These are phyloP conservation scores for Trachelus troglodyta DNA, from an alignment of 2,888 invertebrate species.

Conservation along the genomic window DNA sequence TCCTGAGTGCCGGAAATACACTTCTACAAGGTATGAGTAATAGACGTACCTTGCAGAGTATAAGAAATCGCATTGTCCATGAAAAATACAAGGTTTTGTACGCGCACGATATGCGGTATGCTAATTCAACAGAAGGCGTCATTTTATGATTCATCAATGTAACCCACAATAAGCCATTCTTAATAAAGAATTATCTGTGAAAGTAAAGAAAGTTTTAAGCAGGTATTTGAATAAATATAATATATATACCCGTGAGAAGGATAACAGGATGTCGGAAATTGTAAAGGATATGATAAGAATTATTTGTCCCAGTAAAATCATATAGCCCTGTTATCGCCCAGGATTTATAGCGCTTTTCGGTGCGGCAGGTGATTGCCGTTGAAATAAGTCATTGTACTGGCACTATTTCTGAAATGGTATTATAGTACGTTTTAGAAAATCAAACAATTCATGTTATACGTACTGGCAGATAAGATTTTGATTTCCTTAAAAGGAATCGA, in stretches of 20 bases:
- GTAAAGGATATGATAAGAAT: background rate
- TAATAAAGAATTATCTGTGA: background rate
- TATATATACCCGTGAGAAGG: background rate
- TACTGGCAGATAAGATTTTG: conserved; percentile 8
- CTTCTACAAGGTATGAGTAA: background rate
- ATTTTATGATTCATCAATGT: background rate
- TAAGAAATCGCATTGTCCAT: background rate
- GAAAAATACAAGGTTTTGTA: background rate
- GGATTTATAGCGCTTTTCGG: background rate
- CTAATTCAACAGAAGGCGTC: background rate
- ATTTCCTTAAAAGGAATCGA: conserved; percentile 54
- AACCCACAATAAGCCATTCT: background rate
- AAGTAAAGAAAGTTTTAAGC: background rate
- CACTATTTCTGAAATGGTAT: background rate
- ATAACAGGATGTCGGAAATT: background rate
- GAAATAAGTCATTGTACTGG: background rate
- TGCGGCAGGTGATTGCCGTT: background rate
- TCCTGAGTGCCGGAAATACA: background rate
- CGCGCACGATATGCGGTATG: background rate
- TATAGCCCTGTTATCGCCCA: background rate
- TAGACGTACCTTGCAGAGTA: background rate
- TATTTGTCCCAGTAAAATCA: background rate
- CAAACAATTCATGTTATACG: background rate
- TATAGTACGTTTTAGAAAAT: background rate
- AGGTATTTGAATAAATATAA: background rate